A percentile compares a stretch with the other conserved stretches of the same genome.
These are phyloP conservation scores for Mustela nigripes DNA, from an alignment of 2,113 vertebrate species.

Conservation along the genomic window DNA sequence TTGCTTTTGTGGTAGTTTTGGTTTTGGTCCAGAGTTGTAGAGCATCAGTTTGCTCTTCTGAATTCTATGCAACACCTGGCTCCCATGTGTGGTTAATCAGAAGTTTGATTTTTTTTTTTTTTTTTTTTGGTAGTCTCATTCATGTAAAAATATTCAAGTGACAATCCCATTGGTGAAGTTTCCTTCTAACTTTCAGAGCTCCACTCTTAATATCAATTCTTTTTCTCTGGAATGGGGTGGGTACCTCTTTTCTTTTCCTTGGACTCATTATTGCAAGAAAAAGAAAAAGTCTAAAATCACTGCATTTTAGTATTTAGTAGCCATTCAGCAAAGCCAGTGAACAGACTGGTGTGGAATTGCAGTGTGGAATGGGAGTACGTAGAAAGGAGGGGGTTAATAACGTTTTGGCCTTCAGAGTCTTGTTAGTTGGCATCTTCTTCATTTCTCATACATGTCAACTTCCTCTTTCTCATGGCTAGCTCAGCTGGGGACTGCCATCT, in stretches of 20 bases:
- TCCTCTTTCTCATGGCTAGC: constrained; percentile 73
- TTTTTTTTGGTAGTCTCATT: background rate
- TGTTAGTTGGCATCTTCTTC: constrained; percentile 51
- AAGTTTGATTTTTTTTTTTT: background rate
- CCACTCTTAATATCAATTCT: background rate
- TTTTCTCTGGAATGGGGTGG: background rate
- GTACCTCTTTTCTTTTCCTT: background rate
- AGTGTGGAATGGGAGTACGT: constrained; percentile 7
- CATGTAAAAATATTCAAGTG: constrained; percentile 29
- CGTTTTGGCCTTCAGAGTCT: constrained; percentile 58
- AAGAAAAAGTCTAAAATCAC: background rate
- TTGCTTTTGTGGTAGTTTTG: background rate
- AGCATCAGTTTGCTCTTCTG: background rate
- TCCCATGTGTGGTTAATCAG: background rate
- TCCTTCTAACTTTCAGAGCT: constrained; percentile 55
- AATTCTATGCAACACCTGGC: background rate
- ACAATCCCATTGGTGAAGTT: background rate
- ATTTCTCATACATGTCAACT: constrained; percentile 75
- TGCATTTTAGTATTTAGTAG: constrained; percentile 26
- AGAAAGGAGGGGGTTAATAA: constrained; percentile 71
- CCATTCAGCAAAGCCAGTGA: background rate
- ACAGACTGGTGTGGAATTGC: constrained; percentile 38
- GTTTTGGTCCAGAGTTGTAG: background rate
- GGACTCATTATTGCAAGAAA: background rate
- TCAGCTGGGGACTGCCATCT: constrained; percentile 75